These are phyloP conservation scores for Emberiza fucata DNA, from an alignment of 2,113 vertebrate species.

Conservation along the genomic window DNA sequence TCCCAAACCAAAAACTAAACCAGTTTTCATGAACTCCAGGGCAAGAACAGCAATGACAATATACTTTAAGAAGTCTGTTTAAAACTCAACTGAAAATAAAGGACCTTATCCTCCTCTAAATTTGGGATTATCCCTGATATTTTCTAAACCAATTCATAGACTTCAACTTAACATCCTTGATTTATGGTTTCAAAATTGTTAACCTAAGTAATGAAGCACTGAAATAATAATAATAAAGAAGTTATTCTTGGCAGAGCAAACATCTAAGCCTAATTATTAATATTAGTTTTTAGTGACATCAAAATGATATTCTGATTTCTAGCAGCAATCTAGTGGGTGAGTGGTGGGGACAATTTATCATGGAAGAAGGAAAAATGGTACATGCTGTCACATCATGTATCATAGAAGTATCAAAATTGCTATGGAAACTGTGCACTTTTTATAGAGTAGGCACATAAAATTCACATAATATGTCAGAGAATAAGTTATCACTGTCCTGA, in stretches of 20 bases:
- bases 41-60: background rate
- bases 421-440: slow-evolving; percentile 76
- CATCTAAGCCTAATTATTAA: slow-evolving; percentile 39
- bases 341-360: slow-evolving; percentile 48
- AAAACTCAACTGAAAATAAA: background rate
- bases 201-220: background rate
- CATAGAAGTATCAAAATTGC: slow-evolving; percentile 71
- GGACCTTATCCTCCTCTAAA: background rate
- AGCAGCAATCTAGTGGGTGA: background rate
- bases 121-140: background rate
- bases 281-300: background rate
- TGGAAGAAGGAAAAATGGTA: slow-evolving; percentile 54
- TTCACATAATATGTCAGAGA: slow-evolving; percentile 77
- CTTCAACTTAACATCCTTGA: background rate
- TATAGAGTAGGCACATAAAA: slow-evolving; percentile 75
- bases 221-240: background rate
- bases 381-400: slow-evolving; percentile 66
- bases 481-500: slow-evolving; percentile 78
- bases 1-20: background rate
- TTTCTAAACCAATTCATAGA: background rate
- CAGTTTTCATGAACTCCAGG: background rate
- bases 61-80: background rate
- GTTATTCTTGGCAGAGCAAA: background rate
- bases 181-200: background rate
- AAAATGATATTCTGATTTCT: slow-evolving; percentile 37